phyloP scores from a whole-genome alignment of 2,113 vertebrate genomes.

The Elephantulus edwardii region DNA sequence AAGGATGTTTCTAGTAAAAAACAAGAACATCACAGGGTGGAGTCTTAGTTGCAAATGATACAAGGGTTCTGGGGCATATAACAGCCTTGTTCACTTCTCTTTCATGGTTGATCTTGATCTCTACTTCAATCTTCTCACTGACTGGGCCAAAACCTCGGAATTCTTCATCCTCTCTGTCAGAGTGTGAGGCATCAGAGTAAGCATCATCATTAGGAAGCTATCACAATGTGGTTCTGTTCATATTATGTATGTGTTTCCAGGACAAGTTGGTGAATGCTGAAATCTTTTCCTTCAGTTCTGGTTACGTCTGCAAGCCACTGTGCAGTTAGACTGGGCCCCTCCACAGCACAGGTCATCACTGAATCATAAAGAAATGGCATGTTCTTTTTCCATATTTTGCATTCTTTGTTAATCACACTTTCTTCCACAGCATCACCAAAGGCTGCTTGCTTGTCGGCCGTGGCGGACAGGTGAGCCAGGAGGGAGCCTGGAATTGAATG shows the following conservation, averaged over 20 bases:
- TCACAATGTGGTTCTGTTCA: neutral
- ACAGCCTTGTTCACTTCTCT: constrained; percentile 97
- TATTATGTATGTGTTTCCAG: neutral
- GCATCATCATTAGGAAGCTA: neutral
- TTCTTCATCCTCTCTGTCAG: constrained; percentile 81
- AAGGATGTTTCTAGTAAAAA: too few relatives aligned
- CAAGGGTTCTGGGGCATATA: constrained; percentile 99
- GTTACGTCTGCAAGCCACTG: neutral
- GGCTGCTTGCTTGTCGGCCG: neutral
- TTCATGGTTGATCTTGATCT: constrained; percentile 99
- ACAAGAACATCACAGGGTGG: too few relatives aligned
- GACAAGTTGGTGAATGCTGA: neutral
- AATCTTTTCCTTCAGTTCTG: neutral
- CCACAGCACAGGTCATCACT: neutral
- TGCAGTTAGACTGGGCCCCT: neutral
- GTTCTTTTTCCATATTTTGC: neutral
- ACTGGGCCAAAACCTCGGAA: constrained; percentile 99
- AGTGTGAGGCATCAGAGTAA: neutral
- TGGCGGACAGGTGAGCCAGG: neutral
- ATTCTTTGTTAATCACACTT: neutral
- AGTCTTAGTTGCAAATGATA: constrained; percentile 95
- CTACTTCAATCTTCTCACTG: constrained; percentile 98
- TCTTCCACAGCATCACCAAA: neutral
- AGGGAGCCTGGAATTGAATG: neutral
- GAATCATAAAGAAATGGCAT: neutral